Evolutionary conservation across 2,113 vertebrate species (phyloP).

Genomic region (Dissostichus mawsoni): DNA sequence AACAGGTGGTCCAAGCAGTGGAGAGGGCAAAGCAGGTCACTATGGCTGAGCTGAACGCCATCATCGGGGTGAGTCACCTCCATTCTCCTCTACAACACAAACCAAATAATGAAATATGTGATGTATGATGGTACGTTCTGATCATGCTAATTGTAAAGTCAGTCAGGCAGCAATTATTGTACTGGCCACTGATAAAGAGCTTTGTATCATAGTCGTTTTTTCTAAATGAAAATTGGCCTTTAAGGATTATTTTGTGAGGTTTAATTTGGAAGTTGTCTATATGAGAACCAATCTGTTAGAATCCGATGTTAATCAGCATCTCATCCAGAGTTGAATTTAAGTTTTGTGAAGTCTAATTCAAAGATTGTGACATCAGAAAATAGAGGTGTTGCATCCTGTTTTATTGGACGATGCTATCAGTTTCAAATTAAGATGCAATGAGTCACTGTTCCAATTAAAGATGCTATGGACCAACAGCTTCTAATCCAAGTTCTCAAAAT

Average conservation of each 20-base stretch:
- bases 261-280: background rate
- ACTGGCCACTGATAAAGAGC: background rate
- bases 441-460: background rate
- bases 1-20: slow-evolving; percentile 94
- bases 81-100: slow-evolving; percentile 38
- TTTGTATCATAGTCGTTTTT: background rate
- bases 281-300: background rate
- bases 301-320: slow-evolving; percentile 1
- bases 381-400: background rate
- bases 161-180: background rate
- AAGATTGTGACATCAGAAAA: background rate
- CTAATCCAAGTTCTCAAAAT: too few relatives aligned
- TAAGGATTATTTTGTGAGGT: background rate
- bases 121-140: background rate
- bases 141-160: background rate
- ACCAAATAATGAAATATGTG: slow-evolving; percentile 10
- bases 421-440: background rate
- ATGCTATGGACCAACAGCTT: background rate
- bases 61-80: slow-evolving; percentile 92
- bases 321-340: background rate
- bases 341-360: background rate
- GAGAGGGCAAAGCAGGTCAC: slow-evolving; percentile 96
- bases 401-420: too few relatives aligned
- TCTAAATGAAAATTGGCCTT: background rate
- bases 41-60: slow-evolving; percentile 92